A percentile compares a stretch with the other conserved stretches of the same genome.
Conservation (phyloP, 2,888 invertebrate species). For the Conchocele bisecta region DNA sequence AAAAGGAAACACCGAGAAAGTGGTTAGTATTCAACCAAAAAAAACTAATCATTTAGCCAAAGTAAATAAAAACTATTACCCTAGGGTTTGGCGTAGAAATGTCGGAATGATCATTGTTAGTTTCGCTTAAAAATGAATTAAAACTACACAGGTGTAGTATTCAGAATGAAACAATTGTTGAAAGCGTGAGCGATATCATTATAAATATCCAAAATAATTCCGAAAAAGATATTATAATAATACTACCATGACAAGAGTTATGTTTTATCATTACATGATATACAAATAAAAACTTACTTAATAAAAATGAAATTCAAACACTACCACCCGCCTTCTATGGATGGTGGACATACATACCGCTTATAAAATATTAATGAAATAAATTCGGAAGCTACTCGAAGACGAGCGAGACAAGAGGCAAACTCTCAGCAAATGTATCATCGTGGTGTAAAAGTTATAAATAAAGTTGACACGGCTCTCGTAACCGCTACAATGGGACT, state of each 20-base stretch:
- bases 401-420: constrained; percentile 5
- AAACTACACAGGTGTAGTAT: background rate
- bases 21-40: constrained; percentile 1
- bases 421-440: constrained; percentile 7
- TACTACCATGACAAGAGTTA: background rate
- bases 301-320: background rate
- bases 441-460: constrained; percentile 1
- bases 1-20: background rate
- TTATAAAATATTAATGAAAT: constrained; percentile 17
- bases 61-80: background rate
- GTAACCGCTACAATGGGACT: background rate
- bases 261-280: background rate
- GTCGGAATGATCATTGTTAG: background rate
- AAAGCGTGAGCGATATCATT: background rate
- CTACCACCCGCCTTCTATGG: constrained; percentile 13
- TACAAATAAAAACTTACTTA: background rate
- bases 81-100: background rate
- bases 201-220: constrained; percentile 3
- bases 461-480: background rate
- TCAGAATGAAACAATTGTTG: background rate
- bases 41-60: constrained; percentile 1
- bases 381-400: constrained; percentile 9
- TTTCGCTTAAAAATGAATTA: background rate
- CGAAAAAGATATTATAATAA: background rate
- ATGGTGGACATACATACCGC: background rate